Percentiles rank a stretch among this genome's conserved stretches.
Conservation (phyloP, 2,888 invertebrate species). For the Trichogramma dendrolimi region DNA sequence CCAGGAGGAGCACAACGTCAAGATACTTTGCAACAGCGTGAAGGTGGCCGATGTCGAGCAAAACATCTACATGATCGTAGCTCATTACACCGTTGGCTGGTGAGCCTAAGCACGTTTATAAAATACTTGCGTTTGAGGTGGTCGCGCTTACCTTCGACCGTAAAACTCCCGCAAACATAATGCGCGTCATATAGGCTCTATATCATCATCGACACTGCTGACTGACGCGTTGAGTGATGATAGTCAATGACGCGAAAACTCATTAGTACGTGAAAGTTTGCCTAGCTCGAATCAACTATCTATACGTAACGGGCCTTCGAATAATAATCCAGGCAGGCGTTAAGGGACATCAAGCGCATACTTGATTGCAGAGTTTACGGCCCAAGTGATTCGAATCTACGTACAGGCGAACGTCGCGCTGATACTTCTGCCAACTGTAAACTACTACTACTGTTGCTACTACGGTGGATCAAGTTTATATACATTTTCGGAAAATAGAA, state of each 20-base stretch:
- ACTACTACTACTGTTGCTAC: too few species aligned
- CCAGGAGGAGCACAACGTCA: conserved; percentile 48
- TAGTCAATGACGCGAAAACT: conserved; percentile 6
- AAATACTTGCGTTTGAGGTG: too few species aligned
- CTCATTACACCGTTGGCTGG: conserved; percentile 74
- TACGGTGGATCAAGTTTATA: too few species aligned
- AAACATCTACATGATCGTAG: conserved; percentile 61
- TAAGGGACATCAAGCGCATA: conserved; percentile 3
- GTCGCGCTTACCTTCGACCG: not conserved
- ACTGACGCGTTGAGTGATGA: not conserved
- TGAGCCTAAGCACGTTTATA: conserved; percentile 45
- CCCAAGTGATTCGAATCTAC: not conserved
- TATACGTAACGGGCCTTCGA: not conserved
- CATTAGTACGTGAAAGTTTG: conserved; percentile 5
- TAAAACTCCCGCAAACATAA: not conserved
- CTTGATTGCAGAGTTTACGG: conserved; percentile 7
- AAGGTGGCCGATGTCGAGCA: conserved; percentile 48
- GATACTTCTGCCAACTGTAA: too few species aligned
- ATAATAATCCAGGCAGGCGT: not conserved
- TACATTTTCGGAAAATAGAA: too few species aligned
- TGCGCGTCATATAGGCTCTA: not conserved
- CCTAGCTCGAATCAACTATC: not conserved
- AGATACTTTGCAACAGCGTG: conserved; percentile 48
- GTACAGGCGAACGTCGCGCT: too few species aligned
- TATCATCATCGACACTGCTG: conserved; percentile 1